These are phyloP conservation scores for Pangasius sanitwongsei DNA, from an alignment of 2,797 vertebrate species.

Conservation along the genomic window DNA sequence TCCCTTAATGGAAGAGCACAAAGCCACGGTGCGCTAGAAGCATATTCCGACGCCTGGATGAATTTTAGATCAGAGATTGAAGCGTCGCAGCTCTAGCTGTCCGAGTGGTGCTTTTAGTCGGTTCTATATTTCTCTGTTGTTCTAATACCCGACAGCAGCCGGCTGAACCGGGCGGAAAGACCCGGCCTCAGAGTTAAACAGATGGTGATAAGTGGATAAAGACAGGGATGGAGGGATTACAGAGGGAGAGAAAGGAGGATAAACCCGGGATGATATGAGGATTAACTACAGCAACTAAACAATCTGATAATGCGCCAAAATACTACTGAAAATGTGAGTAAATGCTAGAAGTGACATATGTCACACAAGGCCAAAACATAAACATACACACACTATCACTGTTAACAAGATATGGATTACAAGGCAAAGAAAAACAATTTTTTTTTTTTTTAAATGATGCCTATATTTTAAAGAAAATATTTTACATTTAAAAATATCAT, in stretches of 20 bases:
- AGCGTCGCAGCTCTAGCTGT: neutral
- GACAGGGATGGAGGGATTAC: conserved; percentile 74
- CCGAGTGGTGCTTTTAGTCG: neutral
- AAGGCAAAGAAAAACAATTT: neutral
- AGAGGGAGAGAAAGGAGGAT: conserved; percentile 72
- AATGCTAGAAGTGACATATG: conserved; percentile 57
- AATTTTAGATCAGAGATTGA: conserved; percentile 8
- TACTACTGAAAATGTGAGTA: conserved; percentile 63
- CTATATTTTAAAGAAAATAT: neutral
- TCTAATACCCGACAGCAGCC: neutral
- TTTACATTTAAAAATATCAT: no score
- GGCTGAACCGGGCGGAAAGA: neutral
- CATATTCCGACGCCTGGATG: neutral
- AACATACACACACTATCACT: conserved; percentile 5
- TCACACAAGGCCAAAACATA: neutral
- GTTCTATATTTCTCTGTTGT: neutral
- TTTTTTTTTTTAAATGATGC: neutral
- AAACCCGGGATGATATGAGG: conserved; percentile 74
- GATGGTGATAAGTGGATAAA: conserved; percentile 57
- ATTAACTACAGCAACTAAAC: conserved; percentile 76
- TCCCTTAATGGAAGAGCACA: conserved; percentile 20
- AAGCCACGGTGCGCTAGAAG: neutral
- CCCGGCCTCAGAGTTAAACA: conserved; percentile 28
- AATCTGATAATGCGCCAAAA: conserved; percentile 72
- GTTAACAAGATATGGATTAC: neutral